These are phyloP conservation scores for Speoplatyrhinus poulsoni DNA, from an alignment of 2,113 vertebrate genomes.

Conservation along the genomic window DNA sequence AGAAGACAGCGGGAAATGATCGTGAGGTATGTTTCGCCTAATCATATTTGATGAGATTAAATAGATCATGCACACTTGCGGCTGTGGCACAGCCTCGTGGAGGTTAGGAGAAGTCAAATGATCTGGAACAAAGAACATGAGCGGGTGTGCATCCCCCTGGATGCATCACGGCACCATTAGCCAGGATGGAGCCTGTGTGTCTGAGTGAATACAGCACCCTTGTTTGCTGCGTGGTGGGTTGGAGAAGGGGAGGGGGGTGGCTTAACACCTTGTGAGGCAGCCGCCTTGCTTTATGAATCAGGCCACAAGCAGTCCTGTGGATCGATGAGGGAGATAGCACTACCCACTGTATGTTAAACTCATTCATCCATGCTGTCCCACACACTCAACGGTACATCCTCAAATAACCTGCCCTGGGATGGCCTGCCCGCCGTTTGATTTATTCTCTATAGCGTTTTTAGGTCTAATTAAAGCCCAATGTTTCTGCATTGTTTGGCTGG, in stretches of 20 bases:
- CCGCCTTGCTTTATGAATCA: constrained; percentile 35
- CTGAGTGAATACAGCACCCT: constrained; percentile 57
- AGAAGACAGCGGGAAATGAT: constrained; percentile 37
- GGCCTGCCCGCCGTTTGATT: constrained; percentile 58
- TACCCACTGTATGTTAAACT: constrained; percentile 49
- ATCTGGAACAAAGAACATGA: constrained; percentile 69
- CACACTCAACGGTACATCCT: constrained; percentile 49
- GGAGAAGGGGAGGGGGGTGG: constrained; percentile 1
- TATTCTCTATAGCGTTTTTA: constrained; percentile 59
- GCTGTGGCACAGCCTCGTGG: constrained; percentile 46
- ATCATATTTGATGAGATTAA: constrained; percentile 68
- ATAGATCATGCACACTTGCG: constrained; percentile 55
- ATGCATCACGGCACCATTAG: constrained; percentile 63
- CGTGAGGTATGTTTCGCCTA: constrained; percentile 57
- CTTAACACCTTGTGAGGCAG: constrained; percentile 48
- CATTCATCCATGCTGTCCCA: constrained; percentile 61
- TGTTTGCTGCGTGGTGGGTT: constrained; percentile 55
- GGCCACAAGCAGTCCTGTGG: constrained; percentile 47
- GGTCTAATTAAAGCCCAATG: constrained; percentile 67
- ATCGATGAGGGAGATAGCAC: constrained; percentile 55
- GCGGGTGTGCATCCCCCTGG: constrained; percentile 51
- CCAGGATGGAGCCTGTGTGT: constrained; percentile 57
- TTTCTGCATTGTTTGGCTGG: constrained; percentile 51
- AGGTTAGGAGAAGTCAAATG: constrained; percentile 61
- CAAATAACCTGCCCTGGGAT: constrained; percentile 56